phyloP scores from a whole-genome alignment of 1,140 invertebrate species.

The Aphidius gifuensis region DNA sequence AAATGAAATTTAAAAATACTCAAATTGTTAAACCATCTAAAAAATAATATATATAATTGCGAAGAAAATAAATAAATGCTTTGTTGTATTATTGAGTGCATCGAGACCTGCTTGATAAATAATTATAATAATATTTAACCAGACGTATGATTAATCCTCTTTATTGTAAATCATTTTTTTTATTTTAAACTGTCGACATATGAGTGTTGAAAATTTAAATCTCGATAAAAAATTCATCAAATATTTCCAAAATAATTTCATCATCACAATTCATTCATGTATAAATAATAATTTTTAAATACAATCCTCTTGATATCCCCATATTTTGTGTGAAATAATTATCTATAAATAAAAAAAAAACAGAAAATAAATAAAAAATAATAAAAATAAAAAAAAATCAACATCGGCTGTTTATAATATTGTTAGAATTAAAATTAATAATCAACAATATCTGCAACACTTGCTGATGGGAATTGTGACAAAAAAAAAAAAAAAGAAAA shows the following conservation, averaged over 20 bases:
- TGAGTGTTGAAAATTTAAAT: not conserved
- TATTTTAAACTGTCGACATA: too few species aligned
- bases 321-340: constrained; percentile 2
- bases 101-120: constrained; percentile 18
- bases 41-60: constrained; percentile 24
- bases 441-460: too few species aligned
- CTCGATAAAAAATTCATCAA: not conserved
- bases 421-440: constrained; percentile 10
- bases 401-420: constrained; percentile 22
- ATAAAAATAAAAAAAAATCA: constrained; percentile 3
- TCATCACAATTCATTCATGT: not conserved
- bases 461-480: too few species aligned
- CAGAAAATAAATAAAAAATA: not conserved
- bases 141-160: constrained; percentile 2
- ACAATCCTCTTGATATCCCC: not conserved
- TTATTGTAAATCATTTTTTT: constrained; percentile 7
- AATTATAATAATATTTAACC: not conserved
- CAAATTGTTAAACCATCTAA: constrained; percentile 35
- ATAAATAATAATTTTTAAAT: not conserved
- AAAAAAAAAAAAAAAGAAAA: too few species aligned
- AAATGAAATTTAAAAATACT: constrained; percentile 31
- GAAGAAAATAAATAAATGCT: constrained; percentile 14
- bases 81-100: constrained; percentile 15
- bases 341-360: constrained; percentile 2
- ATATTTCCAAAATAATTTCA: too few species aligned